Percentiles rank a stretch among this genome's conserved stretches.
Conservation (phyloP, 1,140 invertebrate species). For the Temnothorax nylanderi region DNA sequence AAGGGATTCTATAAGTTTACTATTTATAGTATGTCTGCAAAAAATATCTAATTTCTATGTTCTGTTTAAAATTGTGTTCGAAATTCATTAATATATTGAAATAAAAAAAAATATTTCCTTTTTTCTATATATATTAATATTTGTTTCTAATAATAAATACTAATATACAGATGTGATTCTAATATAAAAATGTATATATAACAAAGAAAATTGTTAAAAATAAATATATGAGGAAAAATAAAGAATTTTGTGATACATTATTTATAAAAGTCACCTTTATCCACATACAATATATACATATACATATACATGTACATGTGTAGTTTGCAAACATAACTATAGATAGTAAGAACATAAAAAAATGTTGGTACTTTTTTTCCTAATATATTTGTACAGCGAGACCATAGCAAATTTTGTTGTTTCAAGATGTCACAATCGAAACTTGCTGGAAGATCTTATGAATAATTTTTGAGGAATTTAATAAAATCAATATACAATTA, state of each 20-base stretch:
- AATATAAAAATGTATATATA: neutral
- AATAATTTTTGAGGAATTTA: constrained; percentile 55
- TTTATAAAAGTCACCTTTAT: neutral
- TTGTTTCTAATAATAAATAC: constrained; percentile 45
- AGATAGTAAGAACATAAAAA: constrained; percentile 66
- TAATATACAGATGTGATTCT: constrained; percentile 32
- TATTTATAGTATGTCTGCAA: constrained; percentile 67
- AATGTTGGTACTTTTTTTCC: constrained; percentile 33
- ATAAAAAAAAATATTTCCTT: neutral
- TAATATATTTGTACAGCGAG: constrained; percentile 46
- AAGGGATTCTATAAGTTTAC: constrained; percentile 54
- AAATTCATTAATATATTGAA: constrained; percentile 1
- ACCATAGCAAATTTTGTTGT: constrained; percentile 45
- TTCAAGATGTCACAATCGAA: constrained; percentile 39
- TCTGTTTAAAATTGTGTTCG: constrained; percentile 4
- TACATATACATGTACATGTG: constrained; percentile 19
- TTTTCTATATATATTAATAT: neutral
- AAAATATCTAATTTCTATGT: constrained; percentile 57
- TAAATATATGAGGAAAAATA: neutral
- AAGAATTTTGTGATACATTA: neutral
- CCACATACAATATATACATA: neutral
- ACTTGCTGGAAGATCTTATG: constrained; percentile 59
- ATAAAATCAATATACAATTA: constrained; percentile 43
- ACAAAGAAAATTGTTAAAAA: neutral
- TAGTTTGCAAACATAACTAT: constrained; percentile 60